Conservation (phyloP, 2,888 invertebrate species). For the Hydraecia micacea region DNA sequence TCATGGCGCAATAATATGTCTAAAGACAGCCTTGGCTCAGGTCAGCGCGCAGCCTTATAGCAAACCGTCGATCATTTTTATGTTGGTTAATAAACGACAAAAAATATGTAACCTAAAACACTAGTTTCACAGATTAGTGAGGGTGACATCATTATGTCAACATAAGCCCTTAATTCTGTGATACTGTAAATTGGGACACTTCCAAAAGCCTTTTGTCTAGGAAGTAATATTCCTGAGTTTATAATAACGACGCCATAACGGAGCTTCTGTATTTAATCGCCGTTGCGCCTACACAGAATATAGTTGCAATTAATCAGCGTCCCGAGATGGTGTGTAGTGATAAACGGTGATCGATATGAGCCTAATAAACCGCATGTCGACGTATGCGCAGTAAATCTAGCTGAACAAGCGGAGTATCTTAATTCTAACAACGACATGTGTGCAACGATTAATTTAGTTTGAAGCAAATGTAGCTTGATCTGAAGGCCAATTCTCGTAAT, state of each 20-base stretch:
- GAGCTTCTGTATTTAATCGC: conserved; percentile 19
- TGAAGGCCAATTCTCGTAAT: too few relatives aligned
- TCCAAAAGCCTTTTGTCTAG: neutral
- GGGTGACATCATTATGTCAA: too few relatives aligned
- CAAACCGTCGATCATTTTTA: neutral
- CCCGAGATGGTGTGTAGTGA: conserved; percentile 36
- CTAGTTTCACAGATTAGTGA: neutral
- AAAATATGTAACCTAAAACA: too few relatives aligned
- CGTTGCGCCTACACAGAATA: conserved; percentile 37
- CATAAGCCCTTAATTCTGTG: neutral
- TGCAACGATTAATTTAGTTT: conserved; percentile 16
- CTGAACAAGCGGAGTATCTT: conserved; percentile 2
- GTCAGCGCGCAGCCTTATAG: too few relatives aligned
- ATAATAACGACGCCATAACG: neutral
- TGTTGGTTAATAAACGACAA: neutral
- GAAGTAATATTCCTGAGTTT: neutral
- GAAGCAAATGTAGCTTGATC: neutral
- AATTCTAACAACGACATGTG: conserved; percentile 15
- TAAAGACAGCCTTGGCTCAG: neutral
- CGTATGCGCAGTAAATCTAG: conserved; percentile 36
- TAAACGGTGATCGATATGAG: conserved; percentile 46
- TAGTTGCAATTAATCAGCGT: conserved; percentile 55
- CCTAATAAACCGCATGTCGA: conserved; percentile 31
- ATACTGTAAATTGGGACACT: neutral
- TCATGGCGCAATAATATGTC: neutral